A percentile compares a stretch with the other conserved stretches of the same genome.
Evolutionary conservation across 2,888 invertebrate genomes (phyloP).

Genomic region (Ametastegia equiseti): DNA sequence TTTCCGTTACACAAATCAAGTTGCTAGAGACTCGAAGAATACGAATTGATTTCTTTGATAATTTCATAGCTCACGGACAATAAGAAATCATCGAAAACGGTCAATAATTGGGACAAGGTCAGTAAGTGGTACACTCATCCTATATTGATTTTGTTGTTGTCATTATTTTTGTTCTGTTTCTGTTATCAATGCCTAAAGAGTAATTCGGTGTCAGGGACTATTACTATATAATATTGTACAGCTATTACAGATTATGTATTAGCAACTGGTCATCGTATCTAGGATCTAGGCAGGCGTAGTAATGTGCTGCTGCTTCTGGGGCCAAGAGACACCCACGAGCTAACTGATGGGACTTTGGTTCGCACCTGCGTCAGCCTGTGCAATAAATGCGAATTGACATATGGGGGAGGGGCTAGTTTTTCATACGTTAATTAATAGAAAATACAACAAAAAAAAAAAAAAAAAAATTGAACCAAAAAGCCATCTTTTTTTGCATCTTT

Average conservation of each 20-base stretch:
- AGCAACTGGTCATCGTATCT: constrained; percentile 15
- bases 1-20: too few relatives aligned
- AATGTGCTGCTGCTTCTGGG: constrained; percentile 39
- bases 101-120: too few relatives aligned
- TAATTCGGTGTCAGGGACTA: not conserved
- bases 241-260: not conserved
- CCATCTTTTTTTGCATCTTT: not conserved
- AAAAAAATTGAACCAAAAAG: not conserved
- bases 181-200: not conserved
- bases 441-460: not conserved
- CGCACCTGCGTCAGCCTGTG: constrained; percentile 43
- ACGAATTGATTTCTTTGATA: too few relatives aligned
- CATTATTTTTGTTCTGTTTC: not conserved
- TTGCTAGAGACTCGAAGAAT: too few relatives aligned
- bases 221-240: not conserved
- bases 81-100: too few relatives aligned
- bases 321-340: constrained; percentile 39
- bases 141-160: not conserved
- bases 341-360: constrained; percentile 27
- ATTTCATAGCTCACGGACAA: too few relatives aligned
- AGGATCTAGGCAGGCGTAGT: constrained; percentile 5
- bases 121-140: too few relatives aligned
- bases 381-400: constrained; percentile 4
- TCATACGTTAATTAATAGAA: not conserved
- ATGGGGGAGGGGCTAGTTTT: not conserved